Conservation (phyloP, 2,113 vertebrate genomes). For the Hystrix cristata region DNA sequence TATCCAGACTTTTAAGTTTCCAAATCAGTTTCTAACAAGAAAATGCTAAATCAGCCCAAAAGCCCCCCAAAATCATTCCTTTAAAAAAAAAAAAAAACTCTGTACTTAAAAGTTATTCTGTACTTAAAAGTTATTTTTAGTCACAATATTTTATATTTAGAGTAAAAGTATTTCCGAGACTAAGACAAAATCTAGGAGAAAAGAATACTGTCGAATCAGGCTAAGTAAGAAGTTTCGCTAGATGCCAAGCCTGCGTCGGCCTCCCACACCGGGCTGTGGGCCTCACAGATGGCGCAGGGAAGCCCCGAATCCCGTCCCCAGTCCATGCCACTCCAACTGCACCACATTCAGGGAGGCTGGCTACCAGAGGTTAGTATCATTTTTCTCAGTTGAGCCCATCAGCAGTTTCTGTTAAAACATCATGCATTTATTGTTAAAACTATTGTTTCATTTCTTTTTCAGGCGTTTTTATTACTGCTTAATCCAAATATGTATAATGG, state of each 20-base stretch:
- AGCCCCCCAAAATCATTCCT: not conserved
- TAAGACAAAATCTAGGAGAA: conserved; percentile 45
- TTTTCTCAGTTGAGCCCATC: conserved; percentile 16
- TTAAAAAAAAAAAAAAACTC: conserved; percentile 16
- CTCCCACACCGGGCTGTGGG: not conserved
- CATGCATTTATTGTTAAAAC: conserved; percentile 53
- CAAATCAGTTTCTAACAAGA: conserved; percentile 61
- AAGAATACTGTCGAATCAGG: not conserved
- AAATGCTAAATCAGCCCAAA: not conserved
- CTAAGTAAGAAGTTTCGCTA: not conserved
- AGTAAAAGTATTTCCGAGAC: conserved; percentile 42
- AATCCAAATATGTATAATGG: conserved; percentile 72
- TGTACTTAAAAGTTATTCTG: not conserved
- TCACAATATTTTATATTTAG: conserved; percentile 1
- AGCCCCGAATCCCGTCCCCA: not conserved
- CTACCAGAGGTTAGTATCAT: not conserved
- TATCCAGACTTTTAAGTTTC: conserved; percentile 16
- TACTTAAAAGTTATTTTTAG: not conserved
- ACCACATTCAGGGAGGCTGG: conserved; percentile 54
- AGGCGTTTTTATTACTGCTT: conserved; percentile 60
- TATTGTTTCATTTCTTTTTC: conserved; percentile 60
- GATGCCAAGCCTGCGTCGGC: not conserved
- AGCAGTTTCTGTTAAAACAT: not conserved
- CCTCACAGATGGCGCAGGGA: not conserved
- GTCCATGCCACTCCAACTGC: not conserved